phyloP scores from a whole-genome alignment of 2,797 vertebrate species.

The Nyctalus aviator region DNA sequence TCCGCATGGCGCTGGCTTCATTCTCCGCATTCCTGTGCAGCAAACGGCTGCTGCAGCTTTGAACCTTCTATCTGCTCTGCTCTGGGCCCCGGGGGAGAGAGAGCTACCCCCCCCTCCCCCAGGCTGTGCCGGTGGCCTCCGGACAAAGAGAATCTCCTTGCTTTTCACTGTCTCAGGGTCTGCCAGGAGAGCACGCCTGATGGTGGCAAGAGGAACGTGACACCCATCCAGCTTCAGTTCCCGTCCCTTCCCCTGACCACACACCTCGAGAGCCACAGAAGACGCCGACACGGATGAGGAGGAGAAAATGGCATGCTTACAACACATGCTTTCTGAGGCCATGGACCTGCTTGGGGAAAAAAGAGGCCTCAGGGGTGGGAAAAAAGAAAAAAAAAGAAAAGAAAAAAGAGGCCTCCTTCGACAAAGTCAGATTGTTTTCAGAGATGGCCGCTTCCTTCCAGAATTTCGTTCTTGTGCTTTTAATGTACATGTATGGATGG shows the following conservation, averaged over 20 bases:
- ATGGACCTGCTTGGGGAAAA: background rate
- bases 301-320: background rate
- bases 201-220: background rate
- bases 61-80: background rate
- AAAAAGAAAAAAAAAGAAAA: too few species aligned
- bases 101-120: background rate
- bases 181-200: background rate
- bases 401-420: background rate
- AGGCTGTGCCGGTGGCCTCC: background rate
- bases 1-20: background rate
- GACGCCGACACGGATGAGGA: background rate
- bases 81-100: background rate
- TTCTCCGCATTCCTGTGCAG: background rate
- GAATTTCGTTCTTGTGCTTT: background rate
- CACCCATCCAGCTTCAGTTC: background rate
- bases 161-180: background rate
- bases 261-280: background rate
- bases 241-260: background rate
- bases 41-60: background rate
- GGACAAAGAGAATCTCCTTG: background rate
- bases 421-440: background rate
- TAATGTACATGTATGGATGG: background rate
- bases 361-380: too few species aligned
- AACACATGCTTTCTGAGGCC: rapidly evolving
- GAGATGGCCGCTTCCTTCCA: background rate